Base-by-base conservation (phyloP, 2,797 vertebrate genomes). In the Loris lydekkerianus region DNA sequence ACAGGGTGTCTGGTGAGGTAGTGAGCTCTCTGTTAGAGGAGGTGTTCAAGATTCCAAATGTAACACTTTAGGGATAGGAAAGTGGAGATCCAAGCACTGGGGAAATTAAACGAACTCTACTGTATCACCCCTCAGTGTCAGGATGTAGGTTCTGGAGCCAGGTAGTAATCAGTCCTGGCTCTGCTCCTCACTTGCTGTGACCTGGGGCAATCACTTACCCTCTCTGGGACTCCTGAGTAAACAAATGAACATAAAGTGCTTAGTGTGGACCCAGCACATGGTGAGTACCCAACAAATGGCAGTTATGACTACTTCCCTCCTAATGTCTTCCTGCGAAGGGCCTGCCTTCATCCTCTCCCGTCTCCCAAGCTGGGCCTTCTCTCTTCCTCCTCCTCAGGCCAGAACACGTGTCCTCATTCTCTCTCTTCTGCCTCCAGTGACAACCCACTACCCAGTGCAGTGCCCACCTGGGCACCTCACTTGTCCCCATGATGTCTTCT, bases 231-330 rank as follows among this genome's bases (percentile, higher is more conserved):
- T 70, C 43, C 10, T 21, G n/a, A n/a, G 65, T 34, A 29, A 88
- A 56, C 58, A 37, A 89, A 81, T 0, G 9, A 63, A 89, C 11
- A 37, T 10, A 37, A 88, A 76, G 72, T 17, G 46, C 70, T 77
- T 3, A 86, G 87, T 11, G 17, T 1, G 15, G 83, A 9, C 13
- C 31, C 27, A 34, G 29, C 27, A 29, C 11, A 2, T 7, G 25
- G 21, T 4, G 53, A 58, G 40, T 18, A 29, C 70, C 83, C 58
- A 8, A 3, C 37, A 60, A 78, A 56, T 70, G 29, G 27, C 46
- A 40, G 61, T 14, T n/a, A 3, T 3, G 73, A 34, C 49, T 3
- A 40, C 5, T 58, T 15, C 14, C 6, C 0, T 6, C 17, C 23
- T n/a, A 13, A 56, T 13, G 18, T 49, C 75, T 60, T 75, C 49